Evolutionary conservation across 2,113 vertebrate genomes (phyloP), one percentile per base, ranked within the genome.

Genomic region (Pseudonaja textilis): DNA sequence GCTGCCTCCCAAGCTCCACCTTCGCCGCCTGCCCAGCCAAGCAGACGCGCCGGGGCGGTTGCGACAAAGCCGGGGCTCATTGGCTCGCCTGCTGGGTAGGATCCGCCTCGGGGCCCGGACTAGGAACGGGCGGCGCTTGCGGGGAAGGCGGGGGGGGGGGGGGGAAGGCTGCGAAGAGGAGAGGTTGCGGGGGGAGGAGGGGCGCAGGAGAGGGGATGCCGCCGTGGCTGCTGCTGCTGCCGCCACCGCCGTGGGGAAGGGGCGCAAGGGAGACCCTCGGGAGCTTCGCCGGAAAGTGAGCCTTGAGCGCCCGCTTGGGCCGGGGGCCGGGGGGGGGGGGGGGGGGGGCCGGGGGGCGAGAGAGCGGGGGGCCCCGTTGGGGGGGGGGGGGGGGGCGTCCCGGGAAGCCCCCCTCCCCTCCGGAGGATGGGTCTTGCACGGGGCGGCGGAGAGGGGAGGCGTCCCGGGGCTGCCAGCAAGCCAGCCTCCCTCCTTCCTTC

Each of bases 51-150:
- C 12, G 47, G 42, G 34, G 85, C 39, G 11, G 90, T 20, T 61
- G 59, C 7, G 52, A 39, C 12, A 47, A 45, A n/a, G 57, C 14
- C 4, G 4, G 39, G 93, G 50, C 90, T 90, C 1, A 96, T 96
- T 96, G 96, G 96, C 87, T 96, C 92, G 9, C n/a, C 25, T 0
- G 85, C 88, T 50, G 92, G 4, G 47, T 52, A 39, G 89, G 86
- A 87, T 85, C 96, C 96, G 94, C 95, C 94, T 92, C 90, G 94
- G 85, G 85, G n/a, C 22, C 87, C 50, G 1, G 59, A n/a, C 50
- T 12, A 59, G 91, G 85, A 69, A 88, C 57, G 64, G 95, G 96
- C 94, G 96, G 92, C 94, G 94, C 89, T 95, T 6, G 4, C 1
- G 61, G 91, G 34, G 0, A 34, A 55, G 47, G n/a, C n/a, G n/a